Conservation (phyloP, 2,888 invertebrate species). For the Dichetophora obliterata region DNA sequence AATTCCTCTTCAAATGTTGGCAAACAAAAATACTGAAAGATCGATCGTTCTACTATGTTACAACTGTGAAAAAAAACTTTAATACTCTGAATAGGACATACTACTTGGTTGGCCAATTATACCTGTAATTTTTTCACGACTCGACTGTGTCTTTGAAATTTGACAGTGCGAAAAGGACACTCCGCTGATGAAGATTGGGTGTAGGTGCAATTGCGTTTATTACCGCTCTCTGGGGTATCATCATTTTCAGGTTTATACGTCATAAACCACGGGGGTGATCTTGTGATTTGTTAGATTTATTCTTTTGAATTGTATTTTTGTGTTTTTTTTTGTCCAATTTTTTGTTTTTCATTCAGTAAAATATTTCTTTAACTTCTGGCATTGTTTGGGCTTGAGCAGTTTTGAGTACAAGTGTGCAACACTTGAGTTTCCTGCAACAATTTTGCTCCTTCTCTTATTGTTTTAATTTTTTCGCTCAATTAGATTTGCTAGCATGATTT, state of each 20-base stretch:
- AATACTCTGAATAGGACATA: slow-evolving; percentile 49
- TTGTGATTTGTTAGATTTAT: neutral
- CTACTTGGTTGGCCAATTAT: slow-evolving; percentile 44
- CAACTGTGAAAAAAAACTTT: slow-evolving; percentile 4
- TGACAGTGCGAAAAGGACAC: slow-evolving; percentile 6
- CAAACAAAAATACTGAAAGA: slow-evolving; percentile 8
- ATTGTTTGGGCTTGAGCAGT: neutral
- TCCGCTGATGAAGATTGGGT: slow-evolving; percentile 49
- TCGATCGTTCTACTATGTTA: neutral
- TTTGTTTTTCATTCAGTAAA: slow-evolving; percentile 22
- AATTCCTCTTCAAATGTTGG: slow-evolving; percentile 6
- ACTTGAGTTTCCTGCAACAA: slow-evolving; percentile 30
- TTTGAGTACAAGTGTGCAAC: slow-evolving; percentile 14
- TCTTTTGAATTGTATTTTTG: neutral
- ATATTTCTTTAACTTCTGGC: neutral
- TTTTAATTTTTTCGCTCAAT: slow-evolving; percentile 29
- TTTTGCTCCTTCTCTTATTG: neutral
- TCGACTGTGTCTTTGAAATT: slow-evolving; percentile 57
- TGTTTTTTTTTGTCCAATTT: neutral
- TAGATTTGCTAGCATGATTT: slow-evolving; percentile 32
- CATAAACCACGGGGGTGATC: slow-evolving; percentile 18
- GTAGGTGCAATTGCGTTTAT: slow-evolving; percentile 67
- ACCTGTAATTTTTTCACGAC: slow-evolving; percentile 39
- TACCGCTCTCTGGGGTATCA: slow-evolving; percentile 58
- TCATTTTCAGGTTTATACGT: slow-evolving; percentile 44